Evolutionary conservation across 2,113 vertebrate species (phyloP), one percentile per base, ranked within the genome.

Genomic region (Eira barbara): DNA sequence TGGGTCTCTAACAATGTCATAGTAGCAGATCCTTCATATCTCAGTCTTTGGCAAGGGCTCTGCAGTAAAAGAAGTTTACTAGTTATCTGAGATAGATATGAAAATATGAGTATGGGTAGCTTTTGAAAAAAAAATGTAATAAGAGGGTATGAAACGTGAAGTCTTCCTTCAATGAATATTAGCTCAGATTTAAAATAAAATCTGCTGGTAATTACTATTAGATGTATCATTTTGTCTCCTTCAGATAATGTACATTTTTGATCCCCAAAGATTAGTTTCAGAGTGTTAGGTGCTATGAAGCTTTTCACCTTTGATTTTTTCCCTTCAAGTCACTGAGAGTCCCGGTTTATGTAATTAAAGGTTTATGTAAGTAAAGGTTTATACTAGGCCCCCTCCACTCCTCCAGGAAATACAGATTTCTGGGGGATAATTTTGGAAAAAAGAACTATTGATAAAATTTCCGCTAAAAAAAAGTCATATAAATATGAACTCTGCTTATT

Each of bases 121-220:
- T 65, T 94, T 74, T 29, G 34, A 49, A 59, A 84, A 93, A 39
- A 34, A 71, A 27, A 59, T 31, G 55, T 67, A 81, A 67, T 92
- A 81, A 69, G 15, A 25, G 39, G 12, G 7, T 95, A n/a, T 52
- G 21, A 59, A 94, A 96, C 7, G 13, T 29, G 89, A 59, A 63
- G 49, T 76, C 13, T 90, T 74, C 23, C 20, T 83, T 91, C 27
- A 11, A 3, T 65, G 34, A 96, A 8, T 91, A 73, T 87, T 86
- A 89, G 20, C n/a, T 84, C 29, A 27, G 55, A 89, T 92, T 95
- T 91, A 67, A 96, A 91, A 93, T 93, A 74, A 97, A 91, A 84
- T 42, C 15, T 80, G 27, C 34, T 87, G 29, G 18, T 87, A 84
- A 91, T 80, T 55, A 45, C 42, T 82, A 82, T 12, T 80, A 27